Conservation (phyloP, 2,888 invertebrate species). For the Nemotelus pantherinus region DNA sequence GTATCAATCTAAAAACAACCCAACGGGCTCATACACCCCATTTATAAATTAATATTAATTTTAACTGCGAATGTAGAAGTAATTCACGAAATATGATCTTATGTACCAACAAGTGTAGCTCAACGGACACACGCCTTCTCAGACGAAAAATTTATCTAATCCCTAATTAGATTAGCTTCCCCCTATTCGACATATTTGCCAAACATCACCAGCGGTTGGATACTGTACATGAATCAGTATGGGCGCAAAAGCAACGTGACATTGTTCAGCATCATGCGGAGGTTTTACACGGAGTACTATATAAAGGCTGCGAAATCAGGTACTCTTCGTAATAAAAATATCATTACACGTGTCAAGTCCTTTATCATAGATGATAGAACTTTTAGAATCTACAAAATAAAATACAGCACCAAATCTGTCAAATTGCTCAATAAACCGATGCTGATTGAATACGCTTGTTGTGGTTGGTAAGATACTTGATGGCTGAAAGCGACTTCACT, state of each 20-base stretch:
- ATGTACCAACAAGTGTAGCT: too few species aligned
- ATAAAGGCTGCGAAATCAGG: background rate
- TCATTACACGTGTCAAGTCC: too few species aligned
- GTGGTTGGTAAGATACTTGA: background rate
- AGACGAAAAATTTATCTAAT: background rate
- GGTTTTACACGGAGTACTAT: constrained; percentile 7
- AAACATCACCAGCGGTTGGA: background rate
- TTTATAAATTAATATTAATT: too few species aligned
- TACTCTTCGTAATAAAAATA: too few species aligned
- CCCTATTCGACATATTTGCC: constrained; percentile 1
- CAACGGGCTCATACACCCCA: too few species aligned
- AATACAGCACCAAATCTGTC: constrained; percentile 12
- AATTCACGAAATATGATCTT: too few species aligned
- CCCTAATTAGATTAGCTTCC: constrained; percentile 31
- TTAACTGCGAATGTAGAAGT: too few species aligned
- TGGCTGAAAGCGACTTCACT: constrained; percentile 8
- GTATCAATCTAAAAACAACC: too few species aligned
- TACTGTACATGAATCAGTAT: background rate
- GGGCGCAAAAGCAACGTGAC: background rate
- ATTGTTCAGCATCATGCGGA: background rate
- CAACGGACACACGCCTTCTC: too few species aligned
- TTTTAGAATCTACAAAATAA: too few species aligned
- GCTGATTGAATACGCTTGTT: constrained; percentile 10
- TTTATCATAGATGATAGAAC: too few species aligned
- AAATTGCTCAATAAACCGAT: constrained; percentile 28